These are phyloP conservation scores for Sthenelais limicola DNA, from an alignment of 2,888 invertebrate species.

Conservation along the genomic window DNA sequence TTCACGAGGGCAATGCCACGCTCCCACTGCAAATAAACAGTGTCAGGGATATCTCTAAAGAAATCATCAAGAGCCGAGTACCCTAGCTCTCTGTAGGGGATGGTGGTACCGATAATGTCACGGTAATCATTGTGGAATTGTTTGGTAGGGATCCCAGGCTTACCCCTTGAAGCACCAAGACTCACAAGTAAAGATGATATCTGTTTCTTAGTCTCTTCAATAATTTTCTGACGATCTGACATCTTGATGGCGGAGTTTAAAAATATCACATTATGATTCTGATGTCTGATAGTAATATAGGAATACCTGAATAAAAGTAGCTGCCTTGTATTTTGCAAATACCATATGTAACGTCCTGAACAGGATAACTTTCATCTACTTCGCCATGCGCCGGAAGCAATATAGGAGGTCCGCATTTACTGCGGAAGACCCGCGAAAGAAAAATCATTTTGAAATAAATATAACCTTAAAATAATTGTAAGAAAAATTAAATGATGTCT, in stretches of 20 bases:
- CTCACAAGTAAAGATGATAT: background rate
- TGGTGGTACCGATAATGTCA: background rate
- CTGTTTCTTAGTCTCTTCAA: constrained; percentile 22
- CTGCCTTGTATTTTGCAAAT: no score
- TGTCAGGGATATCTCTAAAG: constrained; percentile 19
- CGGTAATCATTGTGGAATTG: constrained; percentile 17
- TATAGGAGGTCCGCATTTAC: no score
- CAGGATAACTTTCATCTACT: no score
- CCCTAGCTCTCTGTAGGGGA: constrained; percentile 23
- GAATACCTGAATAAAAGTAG: no score
- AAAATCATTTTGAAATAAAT: no score
- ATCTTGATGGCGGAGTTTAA: constrained; percentile 1
- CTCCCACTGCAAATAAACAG: background rate
- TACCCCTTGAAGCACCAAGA: background rate
- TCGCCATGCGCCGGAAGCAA: no score
- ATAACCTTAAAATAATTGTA: no score
- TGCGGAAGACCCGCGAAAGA: no score
- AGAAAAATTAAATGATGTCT: no score
- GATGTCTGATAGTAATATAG: no score
- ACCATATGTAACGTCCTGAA: no score
- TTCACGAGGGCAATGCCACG: background rate
- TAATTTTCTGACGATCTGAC: constrained; percentile 1
- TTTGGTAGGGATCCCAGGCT: background rate
- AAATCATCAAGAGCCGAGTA: constrained; percentile 20
- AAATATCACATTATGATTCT: no score